These are phyloP conservation scores for Tachysurus fulvidraco DNA, from an alignment of 2,113 vertebrate genomes.

Conservation along the genomic window DNA sequence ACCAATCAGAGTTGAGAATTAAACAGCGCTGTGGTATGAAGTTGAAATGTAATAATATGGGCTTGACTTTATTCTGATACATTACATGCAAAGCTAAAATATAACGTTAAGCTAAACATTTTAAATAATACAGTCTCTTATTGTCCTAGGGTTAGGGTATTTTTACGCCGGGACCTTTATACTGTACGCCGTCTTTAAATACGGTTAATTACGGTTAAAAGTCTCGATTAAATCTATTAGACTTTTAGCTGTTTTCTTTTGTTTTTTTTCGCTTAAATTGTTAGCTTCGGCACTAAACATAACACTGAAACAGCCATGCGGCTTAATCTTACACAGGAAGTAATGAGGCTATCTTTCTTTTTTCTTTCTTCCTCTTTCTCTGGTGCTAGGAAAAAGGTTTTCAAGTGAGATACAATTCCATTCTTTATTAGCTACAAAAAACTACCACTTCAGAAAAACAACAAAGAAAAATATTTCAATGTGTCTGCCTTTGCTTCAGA, in stretches of 20 bases:
- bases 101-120: not conserved
- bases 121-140: not conserved
- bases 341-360: not conserved
- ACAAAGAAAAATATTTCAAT: not conserved
- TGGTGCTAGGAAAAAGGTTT: not conserved
- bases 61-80: not conserved
- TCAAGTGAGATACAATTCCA: not conserved
- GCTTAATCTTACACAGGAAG: constrained; percentile 5
- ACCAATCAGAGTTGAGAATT: not conserved
- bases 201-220: not conserved
- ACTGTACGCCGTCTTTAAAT: not conserved
- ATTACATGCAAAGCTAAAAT: not conserved
- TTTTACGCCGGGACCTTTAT: too few relatives aligned
- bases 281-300: too few relatives aligned
- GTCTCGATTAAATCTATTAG: not conserved
- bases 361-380: not conserved
- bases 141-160: too few relatives aligned
- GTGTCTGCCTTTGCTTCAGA: not conserved
- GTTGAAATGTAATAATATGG: not conserved
- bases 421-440: not conserved
- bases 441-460: too few relatives aligned
- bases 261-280: not conserved
- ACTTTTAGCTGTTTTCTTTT: not conserved
- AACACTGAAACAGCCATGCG: not conserved
- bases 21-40: not conserved